phyloP scores from a whole-genome alignment of 2,113 vertebrate species.

The Prunella himalayana region DNA sequence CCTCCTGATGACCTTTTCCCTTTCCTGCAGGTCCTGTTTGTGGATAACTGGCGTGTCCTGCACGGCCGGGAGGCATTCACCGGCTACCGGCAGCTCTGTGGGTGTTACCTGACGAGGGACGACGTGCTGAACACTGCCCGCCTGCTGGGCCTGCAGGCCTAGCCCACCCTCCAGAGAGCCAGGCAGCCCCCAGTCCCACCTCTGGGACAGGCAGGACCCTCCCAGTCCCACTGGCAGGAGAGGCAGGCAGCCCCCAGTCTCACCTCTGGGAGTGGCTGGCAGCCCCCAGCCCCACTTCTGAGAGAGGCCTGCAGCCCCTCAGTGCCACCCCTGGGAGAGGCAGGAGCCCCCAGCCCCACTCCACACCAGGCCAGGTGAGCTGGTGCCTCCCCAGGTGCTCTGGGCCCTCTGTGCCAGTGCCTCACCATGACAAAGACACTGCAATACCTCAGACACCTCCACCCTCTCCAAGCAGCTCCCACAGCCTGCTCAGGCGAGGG shows the following conservation, averaged over 20 bases:
- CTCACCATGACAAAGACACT: fast-evolving
- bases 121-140: conserved; percentile 86
- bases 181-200: background rate
- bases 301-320: background rate
- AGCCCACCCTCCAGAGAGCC: background rate
- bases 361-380: background rate
- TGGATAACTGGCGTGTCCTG: conserved; percentile 92
- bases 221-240: background rate
- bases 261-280: background rate
- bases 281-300: background rate
- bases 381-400: background rate
- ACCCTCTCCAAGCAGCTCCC: background rate
- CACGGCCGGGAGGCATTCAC: conserved; percentile 92
- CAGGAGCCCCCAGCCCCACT: background rate
- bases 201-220: background rate
- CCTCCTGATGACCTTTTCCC: background rate
- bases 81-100: conserved; percentile 86
- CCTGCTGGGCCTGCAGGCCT: conserved; percentile 82
- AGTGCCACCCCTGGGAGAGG: background rate
- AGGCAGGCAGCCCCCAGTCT: background rate
- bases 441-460: background rate
- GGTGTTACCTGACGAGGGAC: conserved; percentile 90
- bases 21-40: conserved; percentile 80
- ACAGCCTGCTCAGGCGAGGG: background rate
- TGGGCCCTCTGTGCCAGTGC: fast-evolving